Evolutionary conservation across 2,797 vertebrate species (phyloP), one percentile per base, ranked within the genome.

Genomic region (Steatocranus sp.): DNA sequence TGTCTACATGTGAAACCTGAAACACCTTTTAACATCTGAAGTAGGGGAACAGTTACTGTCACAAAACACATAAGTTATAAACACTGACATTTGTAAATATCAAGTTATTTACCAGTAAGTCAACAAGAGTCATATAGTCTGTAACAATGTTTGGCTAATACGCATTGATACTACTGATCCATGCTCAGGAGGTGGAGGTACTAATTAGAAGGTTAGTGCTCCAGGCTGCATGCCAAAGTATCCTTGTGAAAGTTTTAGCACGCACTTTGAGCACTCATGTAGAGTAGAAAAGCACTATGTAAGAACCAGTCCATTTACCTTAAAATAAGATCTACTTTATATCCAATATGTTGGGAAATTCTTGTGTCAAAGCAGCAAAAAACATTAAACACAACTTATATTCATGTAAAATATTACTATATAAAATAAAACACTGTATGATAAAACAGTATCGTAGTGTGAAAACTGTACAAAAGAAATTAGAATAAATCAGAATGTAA

Each of bases 351-450:
- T 38, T 63, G 58, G 7, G n/a, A 63, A 63, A 23, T 14, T 36
- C 4, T 36, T 56, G 8, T 56, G 9, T 63, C 32, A 63, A 12
- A 63, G 32, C 11, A 20, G 18, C 32, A 36, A 0, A 36, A 63
- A 20, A 36, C 58, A 63, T 63, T 36, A 63, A 63, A 63, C 18
- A 63, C 32, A 63, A 56, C 54, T 18, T 7, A 18, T 58, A 18
- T 58, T 18, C 9, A 32, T 58, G 2, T 58, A 32, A 58, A 32
- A 58, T 2, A 56, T 32, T 56, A 56, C 8, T 32, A 18, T 56
- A 56, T 0, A 0, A 58, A 7, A 34, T n/a, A 58, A 58, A 58
- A 58, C 30, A 34, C 30, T 34, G 30, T 58, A 58, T n/a, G 0
- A 58, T 30, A 58, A 58, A 58, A 58, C 10, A 34, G 10, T 34